phyloP scores from a whole-genome alignment of 2,113 vertebrate genomes.

The Sceloporus undulatus region DNA sequence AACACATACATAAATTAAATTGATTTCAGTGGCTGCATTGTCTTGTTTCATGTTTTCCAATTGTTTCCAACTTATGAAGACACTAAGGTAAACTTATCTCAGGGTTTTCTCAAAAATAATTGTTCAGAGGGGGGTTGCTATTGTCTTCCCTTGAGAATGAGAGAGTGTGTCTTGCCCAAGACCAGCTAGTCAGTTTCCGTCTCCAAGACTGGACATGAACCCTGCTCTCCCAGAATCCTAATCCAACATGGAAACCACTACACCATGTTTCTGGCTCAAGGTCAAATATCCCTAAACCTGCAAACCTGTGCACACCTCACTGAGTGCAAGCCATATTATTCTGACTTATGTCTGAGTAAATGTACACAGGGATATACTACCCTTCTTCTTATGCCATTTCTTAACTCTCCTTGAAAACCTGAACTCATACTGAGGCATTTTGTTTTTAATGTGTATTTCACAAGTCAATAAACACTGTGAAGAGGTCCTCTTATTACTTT shows the following conservation, averaged over 20 bases:
- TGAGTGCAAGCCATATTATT: neutral
- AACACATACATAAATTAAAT: too few relatives aligned
- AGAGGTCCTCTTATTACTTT: constrained; percentile 8
- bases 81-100: too few relatives aligned
- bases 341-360: neutral
- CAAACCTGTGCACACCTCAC: neutral
- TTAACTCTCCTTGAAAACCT: neutral
- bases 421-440: neutral
- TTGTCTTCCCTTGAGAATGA: too few relatives aligned
- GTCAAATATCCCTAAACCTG: neutral
- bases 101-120: too few relatives aligned
- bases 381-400: neutral
- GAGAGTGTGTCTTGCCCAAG: too few relatives aligned
- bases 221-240: too few relatives aligned
- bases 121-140: too few relatives aligned
- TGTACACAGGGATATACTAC: neutral
- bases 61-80: too few relatives aligned
- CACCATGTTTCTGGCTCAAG: neutral
- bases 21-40: too few relatives aligned
- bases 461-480: neutral
- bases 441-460: constrained; percentile 9
- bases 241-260: neutral
- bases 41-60: too few relatives aligned
- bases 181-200: too few relatives aligned
- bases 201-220: too few relatives aligned